Base-by-base conservation (phyloP, 2,113 vertebrate genomes). In the Paradoxurus hermaphroditus region DNA sequence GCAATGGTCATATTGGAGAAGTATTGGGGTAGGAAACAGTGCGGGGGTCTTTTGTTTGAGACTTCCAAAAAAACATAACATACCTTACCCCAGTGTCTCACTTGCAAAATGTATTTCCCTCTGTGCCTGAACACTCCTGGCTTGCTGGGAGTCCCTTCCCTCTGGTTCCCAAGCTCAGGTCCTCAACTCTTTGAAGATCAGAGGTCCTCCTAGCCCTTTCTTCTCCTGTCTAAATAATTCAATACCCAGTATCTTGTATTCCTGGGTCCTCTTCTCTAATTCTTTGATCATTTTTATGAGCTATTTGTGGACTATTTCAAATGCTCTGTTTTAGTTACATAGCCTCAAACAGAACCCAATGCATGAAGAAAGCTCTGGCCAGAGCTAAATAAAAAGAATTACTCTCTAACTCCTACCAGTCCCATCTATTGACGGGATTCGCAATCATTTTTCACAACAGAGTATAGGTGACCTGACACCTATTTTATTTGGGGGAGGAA, bases 21-120 rank as follows among this genome's bases (percentile, higher is more conserved):
- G 46, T 46, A 46, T 0, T 56, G 10, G 39, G 21, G 27, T 53
- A 29, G 27, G 27, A 21, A 87, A 87, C 21, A 10, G 36, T 46
- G 1, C 25, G 56, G 51, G 39, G 62, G 59, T 70, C 46, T 70
- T 91, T 79, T 41, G 31, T 70, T 59, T 49, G 72, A 95, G 41
- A 62, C 56, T 68, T 86, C 72, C 82, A 86, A 86, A 82, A 82
- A 78, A 86, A 95, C 44, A 79, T 46, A 91, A 59, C 41, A 91
- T n/a, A 49, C 18, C 62, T 16, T 91, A 10, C 6, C 44, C 63
- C 39, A 79, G 16, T 70, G 49, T 79, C 49, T 70, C 73, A 39
- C 25, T 86, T 65, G 3, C 62, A 34, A 46, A 67, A 70, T 68
- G 39, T 85, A 70, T 27, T 70, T 86, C 34, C 49, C 53, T 34